Conservation (phyloP, 2,113 vertebrate species). For the Pelobates fuscus region DNA sequence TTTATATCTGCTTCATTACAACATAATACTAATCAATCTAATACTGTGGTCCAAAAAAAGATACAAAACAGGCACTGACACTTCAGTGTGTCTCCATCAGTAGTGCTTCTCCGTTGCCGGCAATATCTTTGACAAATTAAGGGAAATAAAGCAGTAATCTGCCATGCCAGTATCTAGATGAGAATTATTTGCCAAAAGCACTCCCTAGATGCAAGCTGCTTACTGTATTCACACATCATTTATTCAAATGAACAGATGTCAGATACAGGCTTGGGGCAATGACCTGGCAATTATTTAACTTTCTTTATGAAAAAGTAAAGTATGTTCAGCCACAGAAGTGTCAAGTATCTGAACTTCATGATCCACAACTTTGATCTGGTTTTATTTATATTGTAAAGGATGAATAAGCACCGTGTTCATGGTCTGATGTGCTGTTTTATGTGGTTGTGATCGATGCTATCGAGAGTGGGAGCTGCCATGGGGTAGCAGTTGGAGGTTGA, state of each 20-base stretch:
- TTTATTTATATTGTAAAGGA: conserved; percentile 48
- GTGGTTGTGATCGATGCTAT: conserved; percentile 32
- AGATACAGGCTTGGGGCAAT: conserved; percentile 57
- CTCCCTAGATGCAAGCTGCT: conserved; percentile 61
- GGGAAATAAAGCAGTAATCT: conserved; percentile 61
- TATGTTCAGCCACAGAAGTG: conserved; percentile 57
- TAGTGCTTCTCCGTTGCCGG: conserved; percentile 50
- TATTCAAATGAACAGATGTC: conserved; percentile 71
- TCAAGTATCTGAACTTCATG: conserved; percentile 59
- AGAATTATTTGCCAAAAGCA: conserved; percentile 59
- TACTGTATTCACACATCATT: conserved; percentile 74
- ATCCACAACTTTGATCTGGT: conserved; percentile 41
- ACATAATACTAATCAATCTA: no score
- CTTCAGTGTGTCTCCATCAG: conserved; percentile 27
- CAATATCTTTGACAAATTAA: conserved; percentile 59
- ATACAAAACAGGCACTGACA: conserved; percentile 48
- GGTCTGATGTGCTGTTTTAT: conserved; percentile 28
- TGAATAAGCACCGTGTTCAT: conserved; percentile 64
- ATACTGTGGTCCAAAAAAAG: no score
- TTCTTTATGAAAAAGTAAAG: conserved; percentile 59
- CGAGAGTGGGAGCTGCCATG: conserved; percentile 21
- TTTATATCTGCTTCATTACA: no score
- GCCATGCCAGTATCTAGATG: conserved; percentile 51
- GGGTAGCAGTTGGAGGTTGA: conserved; percentile 5
- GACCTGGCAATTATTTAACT: conserved; percentile 71